phyloP scores from a whole-genome alignment of 2,797 vertebrate species.

The Petrocephalus sullivani region DNA sequence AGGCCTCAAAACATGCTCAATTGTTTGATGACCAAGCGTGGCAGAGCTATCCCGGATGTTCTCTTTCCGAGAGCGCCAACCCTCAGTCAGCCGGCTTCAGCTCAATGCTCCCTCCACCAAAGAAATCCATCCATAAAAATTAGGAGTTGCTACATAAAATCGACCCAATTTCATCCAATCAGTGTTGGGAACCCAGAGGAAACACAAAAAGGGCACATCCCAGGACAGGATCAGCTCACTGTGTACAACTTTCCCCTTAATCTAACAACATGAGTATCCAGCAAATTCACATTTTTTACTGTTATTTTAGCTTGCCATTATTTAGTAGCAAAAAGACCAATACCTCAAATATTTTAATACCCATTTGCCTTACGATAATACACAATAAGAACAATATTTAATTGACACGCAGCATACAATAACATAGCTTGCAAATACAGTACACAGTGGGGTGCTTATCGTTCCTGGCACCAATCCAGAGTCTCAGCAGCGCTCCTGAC shows the following conservation, averaged over 20 bases:
- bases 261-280: neutral
- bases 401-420: neutral
- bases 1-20: neutral
- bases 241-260: neutral
- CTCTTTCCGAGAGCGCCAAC: neutral
- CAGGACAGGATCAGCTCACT: neutral
- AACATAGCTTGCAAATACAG: neutral
- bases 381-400: neutral
- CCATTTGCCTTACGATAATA: neutral
- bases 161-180: constrained; percentile 4
- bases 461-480: neutral
- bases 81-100: neutral
- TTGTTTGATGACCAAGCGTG: neutral
- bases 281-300: neutral
- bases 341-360: neutral
- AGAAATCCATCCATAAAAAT: neutral
- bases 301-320: neutral
- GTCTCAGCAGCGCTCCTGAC: neutral
- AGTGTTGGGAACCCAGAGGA: neutral
- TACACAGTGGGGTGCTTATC: constrained; percentile 3
- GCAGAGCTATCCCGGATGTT: neutral
- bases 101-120: neutral
- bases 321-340: neutral
- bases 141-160: neutral
- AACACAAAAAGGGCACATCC: neutral